Percentiles rank a stretch among this genome's conserved stretches.
Conservation (phyloP, 2,888 invertebrate species). For the Apoda limacodes region DNA sequence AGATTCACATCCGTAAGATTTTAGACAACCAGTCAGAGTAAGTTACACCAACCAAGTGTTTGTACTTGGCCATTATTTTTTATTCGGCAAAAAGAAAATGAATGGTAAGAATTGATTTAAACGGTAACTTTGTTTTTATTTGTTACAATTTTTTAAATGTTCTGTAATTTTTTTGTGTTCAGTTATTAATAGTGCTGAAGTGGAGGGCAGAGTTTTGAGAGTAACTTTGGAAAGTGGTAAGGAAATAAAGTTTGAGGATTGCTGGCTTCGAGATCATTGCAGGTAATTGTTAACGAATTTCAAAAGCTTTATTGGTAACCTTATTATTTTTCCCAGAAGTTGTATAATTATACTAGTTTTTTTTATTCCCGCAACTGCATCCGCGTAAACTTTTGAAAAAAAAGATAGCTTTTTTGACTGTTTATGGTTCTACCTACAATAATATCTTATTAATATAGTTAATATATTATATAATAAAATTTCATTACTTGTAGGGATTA, state of each 20-base stretch:
- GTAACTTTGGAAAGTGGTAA: constrained; percentile 28
- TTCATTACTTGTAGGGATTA: too few relatives aligned
- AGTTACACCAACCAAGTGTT: too few relatives aligned
- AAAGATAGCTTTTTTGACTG: too few relatives aligned
- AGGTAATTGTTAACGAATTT: too few relatives aligned
- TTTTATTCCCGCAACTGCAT: too few relatives aligned
- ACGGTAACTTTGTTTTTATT: constrained; percentile 1
- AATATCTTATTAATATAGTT: too few relatives aligned
- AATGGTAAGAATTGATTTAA: not conserved
- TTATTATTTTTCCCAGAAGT: too few relatives aligned
- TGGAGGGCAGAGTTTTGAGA: constrained; percentile 25
- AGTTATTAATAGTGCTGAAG: constrained; percentile 20
- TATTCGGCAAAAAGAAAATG: constrained; percentile 1
- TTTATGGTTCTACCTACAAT: too few relatives aligned
- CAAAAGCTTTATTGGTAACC: too few relatives aligned
- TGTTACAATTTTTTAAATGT: not conserved
- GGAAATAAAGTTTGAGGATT: constrained; percentile 38
- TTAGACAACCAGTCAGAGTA: constrained; percentile 17
- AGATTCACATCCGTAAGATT: constrained; percentile 2
- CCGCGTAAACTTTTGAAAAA: too few relatives aligned
- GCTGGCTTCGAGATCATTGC: constrained; percentile 73
- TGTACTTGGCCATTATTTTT: constrained; percentile 1
- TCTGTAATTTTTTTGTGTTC: constrained; percentile 7
- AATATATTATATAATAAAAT: too few relatives aligned
- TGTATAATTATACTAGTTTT: too few relatives aligned